Conservation (phyloP, 2,113 vertebrate genomes). For the Engraulis encrasicolus region DNA sequence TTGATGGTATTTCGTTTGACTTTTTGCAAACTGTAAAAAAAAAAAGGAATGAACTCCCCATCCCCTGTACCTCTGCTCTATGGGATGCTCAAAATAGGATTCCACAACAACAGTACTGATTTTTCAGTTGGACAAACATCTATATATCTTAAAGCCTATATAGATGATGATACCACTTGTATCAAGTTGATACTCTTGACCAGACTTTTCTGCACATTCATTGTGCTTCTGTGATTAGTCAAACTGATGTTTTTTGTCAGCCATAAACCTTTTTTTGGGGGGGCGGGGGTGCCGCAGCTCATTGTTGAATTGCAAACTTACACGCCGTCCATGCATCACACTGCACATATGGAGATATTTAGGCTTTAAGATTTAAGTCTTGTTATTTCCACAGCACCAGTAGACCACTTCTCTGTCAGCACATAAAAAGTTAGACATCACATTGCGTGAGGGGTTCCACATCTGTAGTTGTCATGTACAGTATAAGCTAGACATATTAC, state of each 20-base stretch:
- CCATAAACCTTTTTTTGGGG: background rate
- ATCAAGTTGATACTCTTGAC: conserved; percentile 15
- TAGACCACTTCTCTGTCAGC: background rate
- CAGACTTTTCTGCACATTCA: conserved; percentile 10
- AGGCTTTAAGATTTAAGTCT: background rate
- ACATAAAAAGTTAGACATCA: background rate
- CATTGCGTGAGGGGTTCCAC: background rate
- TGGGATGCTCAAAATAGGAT: background rate
- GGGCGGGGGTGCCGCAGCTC: background rate
- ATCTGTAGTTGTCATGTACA: background rate
- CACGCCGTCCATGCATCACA: background rate
- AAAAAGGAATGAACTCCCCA: background rate
- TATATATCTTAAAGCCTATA: background rate
- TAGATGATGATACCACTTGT: background rate
- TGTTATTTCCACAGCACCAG: background rate
- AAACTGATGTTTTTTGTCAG: background rate
- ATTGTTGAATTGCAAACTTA: background rate
- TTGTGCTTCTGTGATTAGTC: conserved; percentile 6
- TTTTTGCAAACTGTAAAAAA: background rate
- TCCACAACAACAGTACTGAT: background rate
- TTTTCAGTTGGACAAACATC: background rate
- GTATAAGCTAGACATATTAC: background rate
- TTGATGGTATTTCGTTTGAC: background rate
- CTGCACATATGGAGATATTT: background rate
- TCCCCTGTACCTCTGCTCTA: background rate